These are phyloP conservation scores for Hirundo rustica DNA, from an alignment of 2,797 vertebrate genomes.

Conservation along the genomic window DNA sequence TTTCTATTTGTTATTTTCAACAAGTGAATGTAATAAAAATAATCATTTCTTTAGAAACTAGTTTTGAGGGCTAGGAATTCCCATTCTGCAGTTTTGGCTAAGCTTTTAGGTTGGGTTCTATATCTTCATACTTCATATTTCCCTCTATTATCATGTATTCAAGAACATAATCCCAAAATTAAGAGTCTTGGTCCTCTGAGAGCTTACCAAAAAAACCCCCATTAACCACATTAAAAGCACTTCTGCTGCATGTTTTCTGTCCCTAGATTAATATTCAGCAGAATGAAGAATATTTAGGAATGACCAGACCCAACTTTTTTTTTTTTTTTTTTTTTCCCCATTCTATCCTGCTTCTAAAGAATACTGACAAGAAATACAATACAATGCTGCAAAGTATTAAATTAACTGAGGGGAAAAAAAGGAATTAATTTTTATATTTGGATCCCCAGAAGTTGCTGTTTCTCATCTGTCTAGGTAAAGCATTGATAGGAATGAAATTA, in stretches of 20 bases:
- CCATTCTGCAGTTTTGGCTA: not conserved
- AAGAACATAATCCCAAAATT: not conserved
- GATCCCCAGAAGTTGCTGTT: not conserved
- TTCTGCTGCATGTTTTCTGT: not conserved
- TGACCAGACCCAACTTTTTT: not conserved
- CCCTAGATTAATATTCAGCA: not conserved
- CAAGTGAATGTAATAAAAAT: not conserved
- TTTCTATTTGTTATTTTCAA: not conserved
- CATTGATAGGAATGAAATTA: not conserved
- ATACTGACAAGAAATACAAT: not conserved
- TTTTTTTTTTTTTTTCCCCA: not conserved
- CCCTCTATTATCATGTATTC: not conserved
- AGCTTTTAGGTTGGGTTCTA: not conserved
- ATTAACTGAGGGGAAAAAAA: accelerated
- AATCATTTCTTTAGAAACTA: not conserved
- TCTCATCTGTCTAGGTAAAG: not conserved
- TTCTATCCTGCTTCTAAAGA: not conserved
- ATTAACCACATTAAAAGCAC: not conserved
- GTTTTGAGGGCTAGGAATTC: not conserved
- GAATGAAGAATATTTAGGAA: not conserved
- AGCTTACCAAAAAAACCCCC: not conserved
- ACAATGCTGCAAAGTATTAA: not conserved
- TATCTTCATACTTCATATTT: not conserved
- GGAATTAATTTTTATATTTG: not conserved
- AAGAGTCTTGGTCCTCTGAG: not conserved